A percentile compares a stretch with the other conserved stretches of the same genome.
These are phyloP conservation scores for Plusia festucae DNA, from an alignment of 2,888 invertebrate genomes.

Conservation along the genomic window DNA sequence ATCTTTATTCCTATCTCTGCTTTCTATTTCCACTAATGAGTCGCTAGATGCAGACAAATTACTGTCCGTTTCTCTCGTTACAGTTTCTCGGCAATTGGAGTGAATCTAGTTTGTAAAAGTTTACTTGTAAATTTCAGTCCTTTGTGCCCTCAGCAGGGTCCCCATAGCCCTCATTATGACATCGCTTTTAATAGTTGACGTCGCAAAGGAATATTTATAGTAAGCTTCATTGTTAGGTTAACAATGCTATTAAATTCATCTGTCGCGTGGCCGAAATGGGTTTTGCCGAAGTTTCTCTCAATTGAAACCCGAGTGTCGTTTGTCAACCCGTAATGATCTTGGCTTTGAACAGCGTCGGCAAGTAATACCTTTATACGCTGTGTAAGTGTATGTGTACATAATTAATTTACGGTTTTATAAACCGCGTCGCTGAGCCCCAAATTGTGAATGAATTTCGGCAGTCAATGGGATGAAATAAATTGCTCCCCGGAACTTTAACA, in stretches of 20 bases:
- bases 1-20: constrained; percentile 30
- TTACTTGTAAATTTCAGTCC: constrained; percentile 31
- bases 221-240: constrained; percentile 62
- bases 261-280: constrained; percentile 63
- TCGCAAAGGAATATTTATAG: constrained; percentile 45
- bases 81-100: constrained; percentile 37
- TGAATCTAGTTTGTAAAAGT: constrained; percentile 45
- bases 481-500: constrained; percentile 16
- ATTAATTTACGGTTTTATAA: constrained; percentile 60
- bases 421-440: constrained; percentile 27
- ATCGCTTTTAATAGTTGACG: constrained; percentile 40
- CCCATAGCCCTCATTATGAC: constrained; percentile 29
- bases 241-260: constrained; percentile 69
- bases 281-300: constrained; percentile 66
- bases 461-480: constrained; percentile 39
- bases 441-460: constrained; percentile 39
- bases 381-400: constrained; percentile 38
- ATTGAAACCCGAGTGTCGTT: constrained; percentile 66
- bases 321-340: constrained; percentile 67
- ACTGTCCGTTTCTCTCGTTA: constrained; percentile 45
- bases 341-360: constrained; percentile 57
- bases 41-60: constrained; percentile 52
- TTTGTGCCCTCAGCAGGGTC: constrained; percentile 26
- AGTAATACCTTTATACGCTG: constrained; percentile 49
- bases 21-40: constrained; percentile 51